Percentiles rank a stretch among this genome's conserved stretches.
Conservation (phyloP, 2,888 invertebrate genomes). For the Piscicola geometra region DNA sequence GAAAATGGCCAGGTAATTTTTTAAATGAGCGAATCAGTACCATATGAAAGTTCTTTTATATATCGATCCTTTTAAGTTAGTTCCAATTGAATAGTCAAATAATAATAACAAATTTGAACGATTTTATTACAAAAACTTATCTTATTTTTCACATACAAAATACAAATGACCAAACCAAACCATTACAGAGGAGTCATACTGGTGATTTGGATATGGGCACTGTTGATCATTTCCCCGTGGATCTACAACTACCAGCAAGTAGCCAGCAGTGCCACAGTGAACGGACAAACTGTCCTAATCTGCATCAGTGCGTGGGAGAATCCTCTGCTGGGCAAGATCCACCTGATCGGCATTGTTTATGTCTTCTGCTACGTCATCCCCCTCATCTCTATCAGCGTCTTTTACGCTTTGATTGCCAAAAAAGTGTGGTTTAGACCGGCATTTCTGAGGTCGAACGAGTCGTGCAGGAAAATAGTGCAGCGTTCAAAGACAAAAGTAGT, state of each 20-base stretch:
- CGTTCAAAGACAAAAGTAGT: conserved; percentile 90
- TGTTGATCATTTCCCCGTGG: conserved; percentile 82
- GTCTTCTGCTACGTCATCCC: conserved; percentile 85
- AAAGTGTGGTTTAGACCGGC: conserved; percentile 71
- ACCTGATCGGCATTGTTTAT: conserved; percentile 82
- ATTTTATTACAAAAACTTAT: neutral
- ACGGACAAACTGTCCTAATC: conserved; percentile 39
- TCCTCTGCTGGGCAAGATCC: conserved; percentile 61
- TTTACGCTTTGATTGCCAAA: conserved; percentile 76
- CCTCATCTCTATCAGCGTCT: conserved; percentile 81
- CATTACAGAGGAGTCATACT: conserved; percentile 66
- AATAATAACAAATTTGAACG: too few species aligned
- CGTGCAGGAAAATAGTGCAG: conserved; percentile 56
- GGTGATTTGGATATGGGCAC: conserved; percentile 81
- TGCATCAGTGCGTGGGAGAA: conserved; percentile 60
- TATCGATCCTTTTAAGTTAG: too few species aligned
- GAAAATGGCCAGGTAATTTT: conserved; percentile 71
- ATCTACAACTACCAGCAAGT: conserved; percentile 73
- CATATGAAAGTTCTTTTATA: too few species aligned
- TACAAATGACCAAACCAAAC: neutral
- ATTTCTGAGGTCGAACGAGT: conserved; percentile 72
- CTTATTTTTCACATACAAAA: neutral
- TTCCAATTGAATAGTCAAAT: too few species aligned
- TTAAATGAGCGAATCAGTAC: too few species aligned
- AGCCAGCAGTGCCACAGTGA: conserved; percentile 30